phyloP scores from a whole-genome alignment of 2,888 invertebrate genomes.

The Lasioglossum lativentre region DNA sequence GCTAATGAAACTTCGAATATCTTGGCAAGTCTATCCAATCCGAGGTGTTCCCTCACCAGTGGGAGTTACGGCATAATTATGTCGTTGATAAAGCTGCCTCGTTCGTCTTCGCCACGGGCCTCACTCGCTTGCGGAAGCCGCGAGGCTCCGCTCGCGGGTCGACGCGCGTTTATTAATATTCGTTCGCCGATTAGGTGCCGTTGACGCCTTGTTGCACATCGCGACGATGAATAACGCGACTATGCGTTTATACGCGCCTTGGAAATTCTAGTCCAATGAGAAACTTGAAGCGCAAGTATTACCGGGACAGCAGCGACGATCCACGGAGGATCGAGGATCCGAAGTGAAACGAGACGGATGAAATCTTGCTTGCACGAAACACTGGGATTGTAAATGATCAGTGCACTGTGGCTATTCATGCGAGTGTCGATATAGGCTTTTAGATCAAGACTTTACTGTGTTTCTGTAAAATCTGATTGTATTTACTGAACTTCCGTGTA shows the following conservation, averaged over 20 bases:
- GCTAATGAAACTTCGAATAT: conserved; percentile 77
- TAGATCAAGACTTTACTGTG: too few species aligned
- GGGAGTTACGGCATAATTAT: conserved; percentile 75
- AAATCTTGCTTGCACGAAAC: neutral
- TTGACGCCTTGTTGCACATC: conserved; percentile 31
- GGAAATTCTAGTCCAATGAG: conserved; percentile 19
- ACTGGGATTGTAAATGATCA: neutral
- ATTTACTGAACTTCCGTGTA: too few species aligned
- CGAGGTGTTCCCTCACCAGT: conserved; percentile 46
- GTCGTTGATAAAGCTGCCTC: conserved; percentile 69
- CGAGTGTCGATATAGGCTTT: neutral
- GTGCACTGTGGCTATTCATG: neutral
- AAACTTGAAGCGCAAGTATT: conserved; percentile 5
- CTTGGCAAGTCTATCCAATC: conserved; percentile 71
- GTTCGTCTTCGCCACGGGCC: conserved; percentile 11
- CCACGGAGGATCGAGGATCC: neutral
- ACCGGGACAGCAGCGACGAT: neutral
- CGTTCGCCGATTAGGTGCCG: conserved; percentile 40
- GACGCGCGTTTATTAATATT: conserved; percentile 56
- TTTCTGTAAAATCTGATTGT: too few species aligned
- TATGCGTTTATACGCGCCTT: conserved; percentile 17
- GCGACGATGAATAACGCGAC: neutral
- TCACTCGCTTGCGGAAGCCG: conserved; percentile 9
- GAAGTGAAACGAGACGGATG: neutral
- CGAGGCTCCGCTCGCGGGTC: neutral